Evolutionary conservation across 2,888 invertebrate species (phyloP), one percentile per base, ranked within the genome.

Genomic region (Petrolisthes cinctipes): DNA sequence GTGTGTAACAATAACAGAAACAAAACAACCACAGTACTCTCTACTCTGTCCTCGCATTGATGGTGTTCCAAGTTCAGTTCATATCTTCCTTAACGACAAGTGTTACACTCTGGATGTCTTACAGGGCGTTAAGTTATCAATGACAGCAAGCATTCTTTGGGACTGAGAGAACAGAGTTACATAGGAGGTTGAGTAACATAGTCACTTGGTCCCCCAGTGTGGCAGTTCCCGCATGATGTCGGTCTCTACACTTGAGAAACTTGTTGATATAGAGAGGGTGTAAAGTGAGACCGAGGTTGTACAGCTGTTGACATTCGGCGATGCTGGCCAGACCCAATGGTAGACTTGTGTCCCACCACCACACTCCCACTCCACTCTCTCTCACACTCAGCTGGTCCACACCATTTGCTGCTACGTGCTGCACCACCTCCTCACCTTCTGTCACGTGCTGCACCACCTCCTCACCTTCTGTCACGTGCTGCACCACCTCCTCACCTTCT

Each of bases 271-370:
- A 84, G n/a, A 78, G 5, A n/a, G 78, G 54, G 11, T 66, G 66
- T 37, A 4, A 14, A 20, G 37, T 56, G 57, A 78, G 68, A 4
- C 78, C 78, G 11, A 78, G 84, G n/a, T 37, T 66, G 78, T 78
- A 84, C n/a, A 84, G 84, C 9, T 56, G 57, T 68, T 73, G 66
- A 68, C 78, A 79, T 6, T 84, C 84, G 20, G 20, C 54, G 53
- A 78, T 78, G 37, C 17, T 68, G 5, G 84, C 84, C 78, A 84
- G 53, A 54, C 78, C 75, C 61, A 84, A 68, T n/a, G 84, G 84
- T 78, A 84, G 66, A 56, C 84, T 78, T 51, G 84, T 84, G 66
- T 84, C 84, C 78, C 84, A 84, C 84, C 84, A 84, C 84, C 84
- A 84, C 53, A 66, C 20, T 78, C 78, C 84, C 6, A 11, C 61